Conservation (phyloP, 2,797 vertebrate species). For the Anabacerthia variegaticeps region DNA sequence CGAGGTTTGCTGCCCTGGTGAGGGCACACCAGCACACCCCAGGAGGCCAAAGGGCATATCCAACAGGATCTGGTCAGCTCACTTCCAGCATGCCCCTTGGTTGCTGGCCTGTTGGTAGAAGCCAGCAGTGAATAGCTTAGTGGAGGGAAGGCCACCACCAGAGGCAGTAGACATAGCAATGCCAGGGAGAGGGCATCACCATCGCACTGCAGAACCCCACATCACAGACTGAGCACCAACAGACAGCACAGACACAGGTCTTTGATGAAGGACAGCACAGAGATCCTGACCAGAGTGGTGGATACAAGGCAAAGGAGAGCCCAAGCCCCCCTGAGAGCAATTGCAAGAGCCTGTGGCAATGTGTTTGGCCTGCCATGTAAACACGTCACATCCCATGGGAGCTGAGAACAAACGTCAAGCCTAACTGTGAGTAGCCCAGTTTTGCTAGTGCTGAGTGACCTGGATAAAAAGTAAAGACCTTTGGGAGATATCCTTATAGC, state of each 20-base stretch:
- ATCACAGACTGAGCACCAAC: neutral
- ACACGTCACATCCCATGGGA: neutral
- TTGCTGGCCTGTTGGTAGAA: neutral
- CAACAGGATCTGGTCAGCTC: neutral
- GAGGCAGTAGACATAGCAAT: neutral
- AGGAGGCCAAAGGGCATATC: neutral
- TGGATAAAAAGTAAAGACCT: constrained; percentile 10
- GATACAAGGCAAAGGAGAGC: neutral
- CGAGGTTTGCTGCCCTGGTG: neutral
- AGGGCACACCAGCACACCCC: neutral
- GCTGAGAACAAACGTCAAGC: neutral
- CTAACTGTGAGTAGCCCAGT: neutral
- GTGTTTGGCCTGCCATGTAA: neutral
- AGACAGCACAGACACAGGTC: neutral
- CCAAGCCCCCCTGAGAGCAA: rapidly evolving
- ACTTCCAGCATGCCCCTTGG: neutral
- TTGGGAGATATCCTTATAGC: neutral
- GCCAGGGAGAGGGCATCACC: rapidly evolving
- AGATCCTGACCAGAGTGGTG: neutral
- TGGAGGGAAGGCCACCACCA: neutral
- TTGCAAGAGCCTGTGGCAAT: neutral
- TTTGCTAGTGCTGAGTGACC: neutral
- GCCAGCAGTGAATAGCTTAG: neutral
- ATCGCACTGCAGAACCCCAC: neutral
- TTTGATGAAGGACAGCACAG: neutral